Evolutionary conservation across 2,888 invertebrate species (phyloP).

Genomic region (Tubulanus polymorphus): DNA sequence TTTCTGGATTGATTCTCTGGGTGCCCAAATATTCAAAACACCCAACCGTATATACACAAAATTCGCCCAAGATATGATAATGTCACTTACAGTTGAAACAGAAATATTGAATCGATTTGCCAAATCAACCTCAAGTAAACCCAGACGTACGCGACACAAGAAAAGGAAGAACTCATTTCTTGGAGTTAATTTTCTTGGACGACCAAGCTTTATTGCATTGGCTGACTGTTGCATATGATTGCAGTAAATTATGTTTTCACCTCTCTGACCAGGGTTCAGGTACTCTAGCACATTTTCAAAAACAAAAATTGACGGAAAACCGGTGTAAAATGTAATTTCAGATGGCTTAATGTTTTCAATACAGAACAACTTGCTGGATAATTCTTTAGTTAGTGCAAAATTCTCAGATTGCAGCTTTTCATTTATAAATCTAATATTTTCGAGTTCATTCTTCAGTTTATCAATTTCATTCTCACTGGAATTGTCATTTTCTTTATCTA

Average conservation of each 20-base stretch:
- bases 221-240: background rate
- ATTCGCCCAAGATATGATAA: slow-evolving; percentile 12
- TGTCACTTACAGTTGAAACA: slow-evolving; percentile 8
- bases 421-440: too few relatives aligned
- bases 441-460: too few relatives aligned
- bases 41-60: slow-evolving; percentile 10
- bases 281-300: background rate
- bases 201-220: background rate
- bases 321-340: background rate
- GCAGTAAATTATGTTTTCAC: background rate
- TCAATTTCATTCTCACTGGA: too few relatives aligned
- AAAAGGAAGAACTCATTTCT: slow-evolving; percentile 16
- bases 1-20: slow-evolving; percentile 6
- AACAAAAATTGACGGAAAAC: background rate
- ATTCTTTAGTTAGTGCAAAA: too few relatives aligned
- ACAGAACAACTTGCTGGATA: too few relatives aligned
- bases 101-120: slow-evolving; percentile 12
- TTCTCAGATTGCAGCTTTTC: too few relatives aligned
- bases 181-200: slow-evolving; percentile 1
- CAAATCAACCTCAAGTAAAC: slow-evolving; percentile 14
- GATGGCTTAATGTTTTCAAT: background rate
- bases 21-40: slow-evolving; percentile 13
- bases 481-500: too few relatives aligned
- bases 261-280: background rate
- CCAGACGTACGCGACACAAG: slow-evolving; percentile 15